Evolutionary conservation across 2,888 invertebrate species (phyloP), one percentile per base, ranked within the genome.

Genomic region (Halictus quadricinctus): DNA sequence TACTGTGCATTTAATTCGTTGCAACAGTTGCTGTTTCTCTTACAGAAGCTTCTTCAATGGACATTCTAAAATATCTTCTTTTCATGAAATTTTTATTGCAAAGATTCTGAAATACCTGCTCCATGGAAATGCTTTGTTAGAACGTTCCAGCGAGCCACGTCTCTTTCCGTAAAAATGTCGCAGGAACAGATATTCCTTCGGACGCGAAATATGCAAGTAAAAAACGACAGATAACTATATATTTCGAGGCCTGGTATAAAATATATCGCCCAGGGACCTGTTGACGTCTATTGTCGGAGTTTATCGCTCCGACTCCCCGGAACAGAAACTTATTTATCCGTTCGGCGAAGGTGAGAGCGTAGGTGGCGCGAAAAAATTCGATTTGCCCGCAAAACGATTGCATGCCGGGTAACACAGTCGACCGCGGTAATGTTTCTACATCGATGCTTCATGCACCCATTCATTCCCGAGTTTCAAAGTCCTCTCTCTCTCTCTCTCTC

Each of bases 301-400:
- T 29, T 15, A 15, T 15, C 60, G 60, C 15, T 64, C 15, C 60
- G 15, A 15, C 6, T 29, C 29, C 25, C 29, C 29, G 60, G 60
- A 29, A 29, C 60, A 29, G 60, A 15, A 29, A 64, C 60, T 66
- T 66, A 66, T 66, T 66, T 21, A 18, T 36, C 29, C 18, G 36
- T 15, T 54, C 21, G 36, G 18, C 5, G 50, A 25, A 64, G 60
- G 29, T 3, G n/a, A 25, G 60, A 54, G 54, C 60, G 15, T 29
- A 15, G 60, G 60, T 29, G 60, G 25, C 60, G 60, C 29, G 60
- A 64, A 64, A 81, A 81, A 66, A 72, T 72, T 77, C 77, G 72
- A 81, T 66, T 66, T 10, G 15, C 76, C 54, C 58, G 25, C 6
- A 21, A 18, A 15, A 43, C 69, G 58, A 70, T 70, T 25, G 18